These are phyloP conservation scores for Microhierax caerulescens DNA, from an alignment of 2,797 vertebrate species.

Conservation along the genomic window DNA sequence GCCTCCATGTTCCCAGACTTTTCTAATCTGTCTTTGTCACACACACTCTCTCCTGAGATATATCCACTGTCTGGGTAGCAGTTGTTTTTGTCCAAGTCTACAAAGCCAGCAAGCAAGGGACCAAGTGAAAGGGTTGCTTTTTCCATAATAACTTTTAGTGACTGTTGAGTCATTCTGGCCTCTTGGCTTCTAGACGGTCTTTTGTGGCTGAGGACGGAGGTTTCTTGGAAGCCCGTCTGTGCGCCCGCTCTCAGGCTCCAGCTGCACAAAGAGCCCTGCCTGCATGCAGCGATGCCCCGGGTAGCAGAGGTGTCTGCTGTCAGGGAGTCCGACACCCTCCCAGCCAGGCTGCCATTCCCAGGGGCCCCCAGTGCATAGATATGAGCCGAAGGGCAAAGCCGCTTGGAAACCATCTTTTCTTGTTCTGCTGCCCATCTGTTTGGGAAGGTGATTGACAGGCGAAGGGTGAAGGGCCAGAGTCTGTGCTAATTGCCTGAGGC, in stretches of 20 bases:
- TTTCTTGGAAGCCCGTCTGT: not conserved
- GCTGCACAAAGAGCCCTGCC: not conserved
- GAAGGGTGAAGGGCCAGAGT: not conserved
- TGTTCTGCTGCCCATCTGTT: slow-evolving; percentile 24
- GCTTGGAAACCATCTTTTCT: slow-evolving; percentile 42
- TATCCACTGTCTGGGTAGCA: not conserved
- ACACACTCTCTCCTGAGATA: not conserved
- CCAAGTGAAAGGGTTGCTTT: not conserved
- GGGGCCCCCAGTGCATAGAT: not conserved
- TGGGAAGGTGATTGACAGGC: slow-evolving; percentile 30
- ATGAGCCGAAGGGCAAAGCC: not conserved
- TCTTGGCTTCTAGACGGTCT: not conserved
- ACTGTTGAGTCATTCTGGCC: not conserved
- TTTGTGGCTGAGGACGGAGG: not conserved
- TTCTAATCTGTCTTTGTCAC: not conserved
- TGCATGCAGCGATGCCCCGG: not conserved
- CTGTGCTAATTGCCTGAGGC: slow-evolving; percentile 23
- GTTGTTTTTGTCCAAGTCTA: not conserved
- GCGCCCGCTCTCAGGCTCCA: not conserved
- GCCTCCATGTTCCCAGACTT: not conserved
- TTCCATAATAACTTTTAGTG: not conserved
- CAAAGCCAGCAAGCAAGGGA: not conserved
- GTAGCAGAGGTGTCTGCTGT: not conserved
- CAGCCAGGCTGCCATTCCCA: not conserved
- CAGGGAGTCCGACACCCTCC: not conserved